phyloP scores from a whole-genome alignment of 2,797 vertebrate species.

The Tympanoctomys barrerae region DNA sequence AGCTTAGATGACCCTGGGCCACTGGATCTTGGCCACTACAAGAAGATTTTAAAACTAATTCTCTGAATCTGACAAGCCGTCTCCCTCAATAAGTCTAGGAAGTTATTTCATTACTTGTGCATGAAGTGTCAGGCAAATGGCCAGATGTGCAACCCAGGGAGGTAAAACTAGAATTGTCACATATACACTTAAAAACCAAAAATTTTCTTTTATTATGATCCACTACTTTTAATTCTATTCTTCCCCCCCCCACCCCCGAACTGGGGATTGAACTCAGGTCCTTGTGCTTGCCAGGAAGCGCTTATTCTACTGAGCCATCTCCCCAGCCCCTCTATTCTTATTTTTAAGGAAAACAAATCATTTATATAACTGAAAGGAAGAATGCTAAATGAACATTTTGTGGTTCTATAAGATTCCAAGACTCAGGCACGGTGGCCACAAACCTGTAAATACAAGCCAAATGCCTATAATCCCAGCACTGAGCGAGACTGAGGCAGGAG shows the following conservation, averaged over 20 bases:
- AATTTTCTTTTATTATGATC: conserved; percentile 16
- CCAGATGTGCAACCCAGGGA: neutral
- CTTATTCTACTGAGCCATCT: no score
- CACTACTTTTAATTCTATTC: conserved; percentile 42
- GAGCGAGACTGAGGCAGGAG: neutral
- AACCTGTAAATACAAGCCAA: no score
- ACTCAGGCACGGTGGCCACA: neutral
- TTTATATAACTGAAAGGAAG: conserved; percentile 53
- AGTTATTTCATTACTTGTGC: conserved; percentile 76
- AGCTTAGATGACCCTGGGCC: conserved; percentile 64
- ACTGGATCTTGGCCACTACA: conserved; percentile 64
- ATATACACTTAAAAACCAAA: conserved; percentile 47
- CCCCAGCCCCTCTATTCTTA: neutral
- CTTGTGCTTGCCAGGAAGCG: no score
- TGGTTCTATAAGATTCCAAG: conserved; percentile 12
- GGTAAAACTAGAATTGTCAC: neutral
- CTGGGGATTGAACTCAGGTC: no score
- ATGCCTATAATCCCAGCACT: neutral
- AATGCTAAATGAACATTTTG: conserved; percentile 42
- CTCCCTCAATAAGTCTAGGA: conserved; percentile 77
- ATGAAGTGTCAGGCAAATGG: conserved; percentile 69
- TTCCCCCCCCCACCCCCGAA: no score
- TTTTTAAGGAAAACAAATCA: conserved; percentile 60
- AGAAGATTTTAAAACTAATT: conserved; percentile 75
- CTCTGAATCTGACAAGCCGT: conserved; percentile 77